Base-by-base conservation (phyloP, 2,888 invertebrate genomes). In the Metalampra italica region DNA sequence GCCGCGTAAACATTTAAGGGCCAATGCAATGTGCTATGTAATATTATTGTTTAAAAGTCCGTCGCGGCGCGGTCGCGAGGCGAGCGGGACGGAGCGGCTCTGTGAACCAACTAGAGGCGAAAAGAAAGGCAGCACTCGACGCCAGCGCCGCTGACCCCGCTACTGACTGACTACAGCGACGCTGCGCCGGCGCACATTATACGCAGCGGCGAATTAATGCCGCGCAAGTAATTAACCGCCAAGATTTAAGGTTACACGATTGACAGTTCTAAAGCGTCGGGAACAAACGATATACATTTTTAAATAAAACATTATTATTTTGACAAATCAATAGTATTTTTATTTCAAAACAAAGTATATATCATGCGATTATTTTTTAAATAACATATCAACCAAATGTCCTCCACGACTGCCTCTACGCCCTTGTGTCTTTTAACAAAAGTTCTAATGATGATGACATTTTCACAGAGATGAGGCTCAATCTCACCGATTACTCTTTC, bases 41-140 rank as follows among this genome's bases (percentile, higher is more conserved):
- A 22, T 49, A 38, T 56, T 56, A 49, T 46, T 55, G 50, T 56
- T 51, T 57, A 59, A 53, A 49, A 59, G 57, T 51, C 55, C 8
- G 29, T 12, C 9, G 22, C 34, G 13, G 49, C 46, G 49, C 55
- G 53, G 40, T 51, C 59, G 60, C 61, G 66, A 71, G 62, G 67
- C 83, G 79, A 65, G 75, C 66, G 69, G 72, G 60, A 55, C 68
- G 60, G 58, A 56, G 64, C 75, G 66, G 55, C 59, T 79, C 64
- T 70, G 72, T 67, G 68, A 62, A 66, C 68, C 57, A 62, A 85
- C 83, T 86, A 71, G 64, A 61, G 59, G 56, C 65, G 64, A 68
- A 71, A 78, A 76, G 78, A 76, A 77, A 75, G 75, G 70, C 48
- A 66, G 67, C 68, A 60, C 63, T 66, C 57, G 60, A 61, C 55